Percentiles rank a stretch among this genome's conserved stretches.
These are phyloP conservation scores for Athalia circularis DNA, from an alignment of 2,888 invertebrate species.

Conservation along the genomic window DNA sequence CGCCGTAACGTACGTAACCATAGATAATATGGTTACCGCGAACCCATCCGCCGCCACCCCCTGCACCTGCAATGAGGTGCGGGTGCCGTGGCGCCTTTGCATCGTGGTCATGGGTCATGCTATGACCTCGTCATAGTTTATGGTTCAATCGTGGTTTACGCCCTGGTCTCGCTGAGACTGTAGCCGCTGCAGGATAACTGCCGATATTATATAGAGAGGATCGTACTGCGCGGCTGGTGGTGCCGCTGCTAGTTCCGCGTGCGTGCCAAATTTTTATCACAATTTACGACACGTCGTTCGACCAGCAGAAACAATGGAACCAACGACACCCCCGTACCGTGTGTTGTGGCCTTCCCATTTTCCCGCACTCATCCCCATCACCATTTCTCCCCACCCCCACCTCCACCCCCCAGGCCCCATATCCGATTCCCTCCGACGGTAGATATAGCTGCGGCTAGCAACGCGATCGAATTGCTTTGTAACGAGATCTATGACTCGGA, in stretches of 20 bases:
- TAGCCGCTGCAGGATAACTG: not conserved
- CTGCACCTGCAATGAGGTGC: conserved; percentile 9
- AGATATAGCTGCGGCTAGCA: not conserved
- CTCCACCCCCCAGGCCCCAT: not conserved
- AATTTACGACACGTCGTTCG: conserved; percentile 40
- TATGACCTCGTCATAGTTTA: conserved; percentile 32
- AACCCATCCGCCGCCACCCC: conserved; percentile 9
- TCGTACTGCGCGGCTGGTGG: not conserved
- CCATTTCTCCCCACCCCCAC: not conserved
- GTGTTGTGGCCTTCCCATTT: conserved; percentile 2
- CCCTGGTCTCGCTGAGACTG: conserved; percentile 13
- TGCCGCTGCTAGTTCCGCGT: not conserved
- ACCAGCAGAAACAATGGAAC: conserved; percentile 33
- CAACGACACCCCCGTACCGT: not conserved
- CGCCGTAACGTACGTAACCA: not conserved
- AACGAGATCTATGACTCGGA: conserved; percentile 36
- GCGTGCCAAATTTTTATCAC: conserved; percentile 42
- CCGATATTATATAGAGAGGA: not conserved
- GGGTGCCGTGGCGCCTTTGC: not conserved
- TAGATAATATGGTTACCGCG: conserved; percentile 28
- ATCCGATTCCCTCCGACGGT: no score
- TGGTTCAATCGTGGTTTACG: conserved; percentile 43
- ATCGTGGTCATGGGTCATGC: conserved; percentile 6
- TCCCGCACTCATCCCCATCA: not conserved
- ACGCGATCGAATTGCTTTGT: conserved; percentile 21